phyloP scores from a whole-genome alignment of 1,140 invertebrate genomes.

The Vanessa atalanta region DNA sequence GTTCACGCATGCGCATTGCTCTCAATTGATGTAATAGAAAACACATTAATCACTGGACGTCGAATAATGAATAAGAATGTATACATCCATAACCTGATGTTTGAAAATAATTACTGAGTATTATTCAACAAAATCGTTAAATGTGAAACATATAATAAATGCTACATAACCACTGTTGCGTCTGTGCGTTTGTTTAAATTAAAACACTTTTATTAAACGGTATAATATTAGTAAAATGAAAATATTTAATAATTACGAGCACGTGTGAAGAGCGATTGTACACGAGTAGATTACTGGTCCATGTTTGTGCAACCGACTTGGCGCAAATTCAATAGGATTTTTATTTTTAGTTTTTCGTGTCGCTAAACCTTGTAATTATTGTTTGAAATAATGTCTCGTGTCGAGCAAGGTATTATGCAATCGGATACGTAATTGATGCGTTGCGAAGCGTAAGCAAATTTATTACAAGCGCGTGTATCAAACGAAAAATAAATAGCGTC shows the following conservation, averaged over 20 bases:
- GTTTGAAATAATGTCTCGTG: slow-evolving; percentile 9
- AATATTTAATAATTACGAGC: slow-evolving; percentile 26
- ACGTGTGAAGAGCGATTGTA: slow-evolving; percentile 20
- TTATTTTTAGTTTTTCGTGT: slow-evolving; percentile 55
- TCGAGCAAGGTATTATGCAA: not conserved
- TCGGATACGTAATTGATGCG: not conserved
- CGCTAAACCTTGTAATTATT: slow-evolving; percentile 41
- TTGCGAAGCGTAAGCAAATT: not conserved
- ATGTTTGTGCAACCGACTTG: slow-evolving; percentile 52
- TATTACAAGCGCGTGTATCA: not conserved
- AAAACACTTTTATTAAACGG: slow-evolving; percentile 12
- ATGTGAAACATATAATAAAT: slow-evolving; percentile 27
- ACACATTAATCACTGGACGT: slow-evolving; percentile 67
- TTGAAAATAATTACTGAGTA: slow-evolving; percentile 63
- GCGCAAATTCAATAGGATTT: slow-evolving; percentile 54
- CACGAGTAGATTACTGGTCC: slow-evolving; percentile 42
- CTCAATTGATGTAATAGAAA: slow-evolving; percentile 70
- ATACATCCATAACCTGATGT: slow-evolving; percentile 50
- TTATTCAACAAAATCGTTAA: slow-evolving; percentile 58
- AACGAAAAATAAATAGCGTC: not conserved
- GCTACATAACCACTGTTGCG: not conserved
- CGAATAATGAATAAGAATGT: slow-evolving; percentile 39
- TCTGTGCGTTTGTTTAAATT: slow-evolving; percentile 3
- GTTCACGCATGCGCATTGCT: slow-evolving; percentile 66
- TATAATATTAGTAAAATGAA: slow-evolving; percentile 4